phyloP scores from a whole-genome alignment of 92 coral and sea anemone genomes.

The Parazoanthus atlanticus region DNA sequence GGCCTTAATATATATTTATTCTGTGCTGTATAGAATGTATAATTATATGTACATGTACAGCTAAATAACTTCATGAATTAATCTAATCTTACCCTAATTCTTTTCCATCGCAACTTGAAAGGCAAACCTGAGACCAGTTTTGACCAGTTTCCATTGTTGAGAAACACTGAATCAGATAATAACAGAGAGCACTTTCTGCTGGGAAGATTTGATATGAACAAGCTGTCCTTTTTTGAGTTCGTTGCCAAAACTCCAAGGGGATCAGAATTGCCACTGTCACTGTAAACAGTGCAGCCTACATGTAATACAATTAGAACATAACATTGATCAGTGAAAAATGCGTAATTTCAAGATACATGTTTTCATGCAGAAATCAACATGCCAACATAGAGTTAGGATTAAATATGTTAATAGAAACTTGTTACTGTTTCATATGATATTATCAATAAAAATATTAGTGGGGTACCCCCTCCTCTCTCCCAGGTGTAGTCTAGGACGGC shows the following conservation, averaged over 20 bases:
- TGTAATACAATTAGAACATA: not conserved
- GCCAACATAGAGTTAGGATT: too few relatives aligned
- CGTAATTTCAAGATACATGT: too few relatives aligned
- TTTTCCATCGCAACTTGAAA: not conserved
- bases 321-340: not conserved
- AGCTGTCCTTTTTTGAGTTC: not conserved
- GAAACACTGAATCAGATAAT: not conserved
- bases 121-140: not conserved
- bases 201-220: not conserved
- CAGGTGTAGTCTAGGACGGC: too few relatives aligned
- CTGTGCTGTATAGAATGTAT: too few relatives aligned
- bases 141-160: conserved; percentile 29
- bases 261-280: not conserved
- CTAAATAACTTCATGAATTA: not conserved
- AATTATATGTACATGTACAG: not conserved
- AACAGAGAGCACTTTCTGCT: not conserved
- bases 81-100: not conserved
- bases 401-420: too few relatives aligned
- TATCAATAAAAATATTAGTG: too few relatives aligned
- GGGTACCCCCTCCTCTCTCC: too few relatives aligned
- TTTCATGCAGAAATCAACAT: too few relatives aligned
- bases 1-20: too few relatives aligned
- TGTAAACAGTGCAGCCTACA: conserved; percentile 18
- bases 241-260: conserved; percentile 10
- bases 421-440: too few relatives aligned